Percentiles rank a stretch among this genome's conserved stretches.
Conservation (phyloP, 1,140 invertebrate species). For the Onthophagus taurus region DNA sequence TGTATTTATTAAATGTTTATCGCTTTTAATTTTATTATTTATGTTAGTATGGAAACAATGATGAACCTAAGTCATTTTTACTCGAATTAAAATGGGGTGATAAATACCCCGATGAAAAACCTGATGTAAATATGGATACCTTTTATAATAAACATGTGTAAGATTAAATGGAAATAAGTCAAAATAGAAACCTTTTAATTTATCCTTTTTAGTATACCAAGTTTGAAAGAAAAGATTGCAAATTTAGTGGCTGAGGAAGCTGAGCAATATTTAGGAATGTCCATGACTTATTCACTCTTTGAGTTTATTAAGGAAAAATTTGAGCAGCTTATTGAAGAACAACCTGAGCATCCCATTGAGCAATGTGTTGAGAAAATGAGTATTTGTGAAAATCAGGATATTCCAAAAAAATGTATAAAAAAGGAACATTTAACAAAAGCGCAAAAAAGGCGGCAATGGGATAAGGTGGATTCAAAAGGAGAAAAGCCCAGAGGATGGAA, state of each 20-base stretch:
- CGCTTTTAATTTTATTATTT: too few relatives aligned
- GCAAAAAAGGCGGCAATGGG: constrained; percentile 84
- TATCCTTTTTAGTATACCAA: constrained; percentile 46
- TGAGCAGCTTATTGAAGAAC: constrained; percentile 56
- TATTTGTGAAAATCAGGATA: constrained; percentile 38
- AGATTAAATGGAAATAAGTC: constrained; percentile 32
- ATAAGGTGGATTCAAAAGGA: constrained; percentile 68
- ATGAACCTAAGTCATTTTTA: constrained; percentile 70
- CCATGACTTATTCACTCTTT: constrained; percentile 92
- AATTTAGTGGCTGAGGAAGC: constrained; percentile 59
- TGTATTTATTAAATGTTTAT: too few relatives aligned
- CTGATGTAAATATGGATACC: constrained; percentile 75
- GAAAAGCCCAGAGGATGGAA: constrained; percentile 82
- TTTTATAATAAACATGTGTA: constrained; percentile 93
- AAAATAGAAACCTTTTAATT: constrained; percentile 2
- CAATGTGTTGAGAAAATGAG: constrained; percentile 38
- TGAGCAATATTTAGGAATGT: constrained; percentile 70
- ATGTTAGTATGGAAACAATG: constrained; percentile 71
- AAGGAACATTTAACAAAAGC: constrained; percentile 84
- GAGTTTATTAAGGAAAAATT: constrained; percentile 83
- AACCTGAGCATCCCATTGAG: constrained; percentile 46
- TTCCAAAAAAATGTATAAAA: constrained; percentile 49
- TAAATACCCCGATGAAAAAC: constrained; percentile 75
- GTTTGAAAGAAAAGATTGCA: constrained; percentile 64
- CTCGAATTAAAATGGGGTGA: constrained; percentile 79